Base-by-base conservation (phyloP, 2,113 vertebrate species). In the Eulemur rufifrons region DNA sequence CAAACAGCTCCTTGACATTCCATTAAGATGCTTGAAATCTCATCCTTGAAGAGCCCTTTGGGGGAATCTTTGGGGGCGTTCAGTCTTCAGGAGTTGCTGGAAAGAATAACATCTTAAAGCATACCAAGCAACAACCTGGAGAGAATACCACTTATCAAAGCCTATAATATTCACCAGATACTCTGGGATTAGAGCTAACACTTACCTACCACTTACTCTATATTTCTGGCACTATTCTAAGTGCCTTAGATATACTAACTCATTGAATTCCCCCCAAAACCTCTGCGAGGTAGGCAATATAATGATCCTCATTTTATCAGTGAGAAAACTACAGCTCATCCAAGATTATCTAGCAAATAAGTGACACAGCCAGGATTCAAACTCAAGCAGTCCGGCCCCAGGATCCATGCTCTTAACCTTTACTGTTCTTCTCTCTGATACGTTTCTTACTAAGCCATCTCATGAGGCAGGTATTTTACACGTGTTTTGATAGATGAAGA, bases 1-100 rank as follows among this genome's bases (percentile, higher is more conserved):
- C 78, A 89, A 95, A 96, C 47, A 93, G 45, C 68, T 89, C 89
- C 89, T 89, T 94, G 69, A 96, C 37, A 89, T 87, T 59, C 50
- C 86, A 89, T 80, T 56, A 93, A 87, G 52, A 95, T 91, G 52
- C 50, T 83, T 94, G 56, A 89, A 89, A 86, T 89, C 83, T 42
- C 39, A 86, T 52, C 59, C 3, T 71, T 89, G 42, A 91, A 87
- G 73, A 91, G 25, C 50, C 45, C 68, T 95, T 95, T 94, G 45
- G 59, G 54, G 37, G n/a, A 5, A 91, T 68, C 23, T 92, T 64
- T 73, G 63, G 54, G 27, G 42, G 2, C 47, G 76, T 94, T 81
- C 47, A 92, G 39, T 92, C 71, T 90, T 81, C 10, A 52, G 37
- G 56, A 68, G 15, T 86, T 86, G 27, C 80, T 92, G 34, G 27